phyloP scores from a whole-genome alignment of 2,888 invertebrate genomes.

The Opisthograptis luteolata region DNA sequence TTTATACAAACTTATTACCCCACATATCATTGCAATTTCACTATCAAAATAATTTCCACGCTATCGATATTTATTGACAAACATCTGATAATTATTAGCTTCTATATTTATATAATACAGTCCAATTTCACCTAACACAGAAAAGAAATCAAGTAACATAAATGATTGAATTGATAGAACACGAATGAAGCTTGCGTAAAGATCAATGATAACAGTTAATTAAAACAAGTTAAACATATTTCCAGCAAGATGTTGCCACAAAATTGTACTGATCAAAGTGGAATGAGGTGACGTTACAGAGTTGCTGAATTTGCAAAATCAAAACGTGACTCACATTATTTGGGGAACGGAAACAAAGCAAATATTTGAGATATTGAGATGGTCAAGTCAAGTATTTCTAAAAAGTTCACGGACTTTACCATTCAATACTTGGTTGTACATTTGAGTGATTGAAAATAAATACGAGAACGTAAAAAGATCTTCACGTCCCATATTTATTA shows the following conservation, averaged over 20 bases:
- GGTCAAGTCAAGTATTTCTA: background rate
- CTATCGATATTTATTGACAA: slow-evolving; percentile 45
- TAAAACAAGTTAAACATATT: slow-evolving; percentile 3
- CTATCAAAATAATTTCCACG: slow-evolving; percentile 23
- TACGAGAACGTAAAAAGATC: too few relatives aligned
- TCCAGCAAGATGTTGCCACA: background rate
- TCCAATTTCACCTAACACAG: slow-evolving; percentile 23
- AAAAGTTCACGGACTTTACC: background rate
- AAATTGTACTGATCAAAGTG: too few relatives aligned
- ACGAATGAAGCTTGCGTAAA: slow-evolving; percentile 31
- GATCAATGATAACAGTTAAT: slow-evolving; percentile 23
- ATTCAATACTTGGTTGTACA: too few relatives aligned
- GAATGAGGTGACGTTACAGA: background rate
- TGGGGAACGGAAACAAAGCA: slow-evolving; percentile 9
- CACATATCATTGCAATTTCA: slow-evolving; percentile 47
- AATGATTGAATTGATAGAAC: slow-evolving; percentile 32
- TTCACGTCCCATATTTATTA: too few relatives aligned
- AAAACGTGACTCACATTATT: slow-evolving; percentile 17
- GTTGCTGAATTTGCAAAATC: slow-evolving; percentile 14
- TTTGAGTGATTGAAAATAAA: too few relatives aligned
- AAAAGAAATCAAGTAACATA: slow-evolving; percentile 24
- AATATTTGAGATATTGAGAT: background rate
- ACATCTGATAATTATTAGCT: slow-evolving; percentile 29
- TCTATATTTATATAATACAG: slow-evolving; percentile 16
- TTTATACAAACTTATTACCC: slow-evolving; percentile 68